Base-by-base conservation (phyloP, 1,140 invertebrate genomes). In the Sminthurinus signatus region DNA sequence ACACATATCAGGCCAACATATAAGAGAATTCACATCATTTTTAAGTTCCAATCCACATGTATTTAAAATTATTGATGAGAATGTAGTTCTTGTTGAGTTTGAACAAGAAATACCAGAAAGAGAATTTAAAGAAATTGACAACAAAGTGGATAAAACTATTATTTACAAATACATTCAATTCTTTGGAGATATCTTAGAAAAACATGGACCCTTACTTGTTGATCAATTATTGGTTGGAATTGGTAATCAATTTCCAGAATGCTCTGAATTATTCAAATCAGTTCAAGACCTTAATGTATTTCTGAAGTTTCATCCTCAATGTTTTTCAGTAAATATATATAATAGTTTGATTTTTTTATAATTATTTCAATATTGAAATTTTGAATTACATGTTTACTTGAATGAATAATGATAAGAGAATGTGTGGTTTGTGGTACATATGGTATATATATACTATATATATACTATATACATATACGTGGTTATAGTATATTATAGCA, bases 11-110 rank as follows among this genome's bases (percentile, higher is more conserved):
- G 85, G 85, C 64, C 91, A 96, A 75, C 91, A 95, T 74, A 88
- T 93, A 68, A 91, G 88, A 75, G 93, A 96, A 77, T 97, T 97
- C 75, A 86, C 86, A 68, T 92, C 96, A 60, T 97, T 97, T 76
- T 80, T 97, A 0, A 72, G 83, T 36, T 87, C 88, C 73, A 89
- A 91, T 77, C 84, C 89, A 0, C 88, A 94, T 61, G 86, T 86
- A 48, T 97, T 96, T 77, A 83, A 87, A 58, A 87, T 56, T 39
- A 56, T 56, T 39, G 54, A 28, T 8, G 54, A 56, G n/a, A 3
- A 29, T 96, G 5, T 82, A 84, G n/a, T 60, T 15, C 17, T 46
- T 5, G 46, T 48, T 10, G 58, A 60, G 58, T 46, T 60, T 32
- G 43, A 63, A 92, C 94, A 57, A 92, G 95, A 74, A 88, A 88